Conservation (phyloP, 1,140 invertebrate species). For the Drosophila truncata region DNA sequence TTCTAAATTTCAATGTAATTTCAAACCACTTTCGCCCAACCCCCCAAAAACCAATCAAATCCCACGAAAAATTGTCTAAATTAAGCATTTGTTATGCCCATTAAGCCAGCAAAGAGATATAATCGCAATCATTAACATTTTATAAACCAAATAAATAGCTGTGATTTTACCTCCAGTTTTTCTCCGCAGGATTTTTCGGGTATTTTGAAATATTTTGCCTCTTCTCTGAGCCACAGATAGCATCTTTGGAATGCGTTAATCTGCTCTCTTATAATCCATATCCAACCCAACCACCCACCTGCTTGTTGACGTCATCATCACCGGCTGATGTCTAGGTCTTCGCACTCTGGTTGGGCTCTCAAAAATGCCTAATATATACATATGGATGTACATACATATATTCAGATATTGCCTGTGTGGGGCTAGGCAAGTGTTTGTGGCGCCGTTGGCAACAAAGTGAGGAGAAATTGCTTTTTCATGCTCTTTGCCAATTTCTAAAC, state of each 20-base stretch:
- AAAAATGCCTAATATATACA: conserved; percentile 13
- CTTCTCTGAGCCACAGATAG: conserved; percentile 1
- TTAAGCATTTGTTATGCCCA: conserved; percentile 7
- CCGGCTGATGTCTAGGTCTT: conserved; percentile 38
- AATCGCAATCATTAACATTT: conserved; percentile 5
- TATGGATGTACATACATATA: background rate
- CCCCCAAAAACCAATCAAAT: no score
- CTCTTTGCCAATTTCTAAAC: conserved; percentile 29
- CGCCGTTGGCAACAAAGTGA: conserved; percentile 43
- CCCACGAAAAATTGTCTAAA: background rate
- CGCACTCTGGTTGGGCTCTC: conserved; percentile 28
- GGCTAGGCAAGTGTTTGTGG: conserved; percentile 36
- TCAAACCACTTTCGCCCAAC: background rate
- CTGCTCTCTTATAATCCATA: conserved; percentile 21
- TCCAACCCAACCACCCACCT: conserved; percentile 21
- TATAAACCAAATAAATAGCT: conserved; percentile 2
- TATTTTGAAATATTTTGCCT: background rate
- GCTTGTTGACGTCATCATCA: conserved; percentile 38
- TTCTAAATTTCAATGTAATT: background rate
- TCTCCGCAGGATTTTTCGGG: background rate
- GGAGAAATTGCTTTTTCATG: conserved; percentile 17
- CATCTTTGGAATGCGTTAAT: conserved; percentile 18
- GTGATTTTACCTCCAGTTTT: background rate
- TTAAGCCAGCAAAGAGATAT: conserved; percentile 7
- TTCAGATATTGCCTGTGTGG: conserved; percentile 14